phyloP scores from a whole-genome alignment of 2,797 vertebrate species.

The Eutrigla gurnardus region DNA sequence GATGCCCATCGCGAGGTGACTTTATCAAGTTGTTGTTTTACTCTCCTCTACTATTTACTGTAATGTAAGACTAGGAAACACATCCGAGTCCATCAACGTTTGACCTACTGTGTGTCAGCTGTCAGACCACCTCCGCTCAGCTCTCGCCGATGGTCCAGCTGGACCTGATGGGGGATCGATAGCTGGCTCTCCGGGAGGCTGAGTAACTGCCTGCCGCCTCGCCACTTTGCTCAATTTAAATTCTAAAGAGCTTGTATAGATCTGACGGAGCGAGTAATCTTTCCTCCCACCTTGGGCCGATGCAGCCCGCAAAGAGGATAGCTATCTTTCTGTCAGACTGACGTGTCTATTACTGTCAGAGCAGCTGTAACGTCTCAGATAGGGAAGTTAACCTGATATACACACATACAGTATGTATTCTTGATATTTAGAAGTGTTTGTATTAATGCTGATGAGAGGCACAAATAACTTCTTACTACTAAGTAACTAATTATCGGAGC shows the following conservation, averaged over 20 bases:
- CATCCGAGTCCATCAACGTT: not conserved
- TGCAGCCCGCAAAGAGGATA: slow-evolving; percentile 6
- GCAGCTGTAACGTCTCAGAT: not conserved
- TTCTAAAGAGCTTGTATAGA: slow-evolving; percentile 43
- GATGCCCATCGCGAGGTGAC: not conserved
- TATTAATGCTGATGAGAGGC: not conserved
- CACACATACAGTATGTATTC: not conserved
- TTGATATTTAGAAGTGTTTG: not conserved
- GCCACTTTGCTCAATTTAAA: slow-evolving; percentile 39
- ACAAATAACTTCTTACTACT: no score
- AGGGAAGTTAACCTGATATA: not conserved
- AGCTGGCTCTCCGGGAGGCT: slow-evolving; percentile 20
- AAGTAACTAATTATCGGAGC: not conserved
- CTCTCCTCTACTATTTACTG: not conserved
- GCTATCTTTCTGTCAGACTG: slow-evolving; percentile 27
- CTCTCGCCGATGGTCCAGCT: slow-evolving; percentile 36
- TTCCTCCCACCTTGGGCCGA: slow-evolving; percentile 32
- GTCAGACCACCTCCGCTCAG: slow-evolving; percentile 13
- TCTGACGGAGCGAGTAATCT: slow-evolving; percentile 52
- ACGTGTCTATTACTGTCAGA: slow-evolving; percentile 24
- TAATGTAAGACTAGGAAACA: not conserved
- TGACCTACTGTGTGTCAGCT: not conserved
- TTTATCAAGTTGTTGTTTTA: not conserved
- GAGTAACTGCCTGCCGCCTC: slow-evolving; percentile 33
- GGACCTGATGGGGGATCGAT: slow-evolving; percentile 45